Evolutionary conservation across 2,113 vertebrate species (phyloP).

Genomic region (Oxyura jamaicensis): DNA sequence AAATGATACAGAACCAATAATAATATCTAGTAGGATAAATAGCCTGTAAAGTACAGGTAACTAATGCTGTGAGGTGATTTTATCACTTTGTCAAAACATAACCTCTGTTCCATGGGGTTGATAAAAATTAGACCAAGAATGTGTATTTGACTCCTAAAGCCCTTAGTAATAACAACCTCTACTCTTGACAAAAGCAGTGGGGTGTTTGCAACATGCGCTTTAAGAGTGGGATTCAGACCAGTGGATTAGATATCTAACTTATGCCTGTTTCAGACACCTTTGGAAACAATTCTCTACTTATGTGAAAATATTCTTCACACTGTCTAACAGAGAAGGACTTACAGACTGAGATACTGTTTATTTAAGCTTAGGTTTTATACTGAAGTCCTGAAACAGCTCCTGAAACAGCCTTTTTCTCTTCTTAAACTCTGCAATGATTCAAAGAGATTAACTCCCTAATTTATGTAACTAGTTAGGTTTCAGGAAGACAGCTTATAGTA

Average conservation of each 20-base stretch:
- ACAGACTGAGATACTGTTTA: neutral
- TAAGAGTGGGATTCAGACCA: neutral
- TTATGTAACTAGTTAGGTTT: neutral
- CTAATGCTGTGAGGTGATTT: neutral
- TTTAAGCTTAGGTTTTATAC: neutral
- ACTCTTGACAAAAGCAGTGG: neutral
- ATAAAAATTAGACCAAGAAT: neutral
- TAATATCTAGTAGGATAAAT: neutral
- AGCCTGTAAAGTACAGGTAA: neutral
- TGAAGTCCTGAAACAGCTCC: neutral
- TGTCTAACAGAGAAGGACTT: neutral
- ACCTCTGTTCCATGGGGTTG: rapidly evolving
- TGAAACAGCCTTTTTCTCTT: neutral
- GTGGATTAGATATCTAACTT: neutral
- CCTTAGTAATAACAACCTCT: neutral
- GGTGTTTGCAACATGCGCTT: neutral
- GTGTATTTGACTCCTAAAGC: neutral
- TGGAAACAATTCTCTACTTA: neutral
- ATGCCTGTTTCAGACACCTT: neutral
- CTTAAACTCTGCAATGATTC: neutral
- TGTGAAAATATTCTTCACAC: neutral
- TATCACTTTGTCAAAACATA: neutral
- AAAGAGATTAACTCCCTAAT: neutral
- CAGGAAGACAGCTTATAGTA: neutral
- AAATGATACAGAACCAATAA: neutral